Conservation (phyloP, 30 jellyfish, hydroid and myxozoan species). For the Cassiopea xamachana region DNA sequence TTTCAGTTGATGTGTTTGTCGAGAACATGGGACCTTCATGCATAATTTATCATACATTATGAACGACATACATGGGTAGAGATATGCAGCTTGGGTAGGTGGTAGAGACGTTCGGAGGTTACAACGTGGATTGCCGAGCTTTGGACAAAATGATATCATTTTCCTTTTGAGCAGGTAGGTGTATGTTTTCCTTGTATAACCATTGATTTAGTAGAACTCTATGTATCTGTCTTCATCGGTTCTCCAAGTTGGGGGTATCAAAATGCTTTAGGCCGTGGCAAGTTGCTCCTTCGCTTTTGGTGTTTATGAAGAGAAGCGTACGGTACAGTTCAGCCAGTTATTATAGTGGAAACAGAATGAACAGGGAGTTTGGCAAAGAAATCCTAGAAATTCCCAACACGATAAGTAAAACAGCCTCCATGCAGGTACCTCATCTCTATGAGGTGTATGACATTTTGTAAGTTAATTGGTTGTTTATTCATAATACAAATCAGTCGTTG, state of each 20-base stretch:
- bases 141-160: neutral
- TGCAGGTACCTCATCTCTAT: neutral
- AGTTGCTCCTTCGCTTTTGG: too few species aligned
- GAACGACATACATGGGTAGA: neutral
- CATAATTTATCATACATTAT: slow-evolving; percentile 23
- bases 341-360: too few species aligned
- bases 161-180: neutral
- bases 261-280: too few species aligned
- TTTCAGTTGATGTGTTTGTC: neutral
- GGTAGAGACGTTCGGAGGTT: neutral
- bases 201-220: neutral
- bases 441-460: slow-evolving; percentile 14
- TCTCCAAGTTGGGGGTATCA: neutral
- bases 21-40: neutral
- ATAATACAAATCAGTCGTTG: neutral
- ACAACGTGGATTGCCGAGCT: neutral
- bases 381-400: too few species aligned
- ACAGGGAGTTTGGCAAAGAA: too few species aligned
- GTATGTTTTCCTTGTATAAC: neutral
- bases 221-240: neutral
- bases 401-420: too few species aligned
- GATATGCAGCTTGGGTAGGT: neutral
- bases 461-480: neutral
- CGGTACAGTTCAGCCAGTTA: too few species aligned
- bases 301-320: too few species aligned